Percentiles rank a stretch among this genome's conserved stretches.
Conservation (phyloP, 1,140 invertebrate species). For the Sarcophaga bullata region DNA sequence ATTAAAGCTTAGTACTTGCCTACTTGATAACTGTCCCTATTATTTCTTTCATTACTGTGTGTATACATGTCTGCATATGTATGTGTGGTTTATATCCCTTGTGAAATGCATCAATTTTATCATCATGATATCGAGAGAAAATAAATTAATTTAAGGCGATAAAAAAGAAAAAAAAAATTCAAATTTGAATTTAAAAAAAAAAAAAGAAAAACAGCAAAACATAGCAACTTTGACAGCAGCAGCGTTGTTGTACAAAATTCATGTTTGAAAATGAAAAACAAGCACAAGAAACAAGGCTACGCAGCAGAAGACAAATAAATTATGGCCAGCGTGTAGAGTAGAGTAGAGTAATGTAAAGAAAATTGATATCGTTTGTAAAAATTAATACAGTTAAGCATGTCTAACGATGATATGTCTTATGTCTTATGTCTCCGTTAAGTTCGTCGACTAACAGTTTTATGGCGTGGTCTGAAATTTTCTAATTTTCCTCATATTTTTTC, state of each 20-base stretch:
- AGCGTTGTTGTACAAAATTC: neutral
- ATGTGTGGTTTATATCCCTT: no score
- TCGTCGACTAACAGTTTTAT: neutral
- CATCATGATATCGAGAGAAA: neutral
- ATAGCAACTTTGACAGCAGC: neutral
- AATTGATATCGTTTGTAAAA: slow-evolving; percentile 37
- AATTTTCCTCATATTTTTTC: slow-evolving; percentile 18
- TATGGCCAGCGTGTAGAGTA: neutral
- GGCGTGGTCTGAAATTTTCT: slow-evolving; percentile 20
- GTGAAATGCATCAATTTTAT: neutral
- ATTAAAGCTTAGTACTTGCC: no score
- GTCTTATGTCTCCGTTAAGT: neutral
- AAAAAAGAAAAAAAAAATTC: slow-evolving; percentile 28
- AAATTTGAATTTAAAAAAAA: neutral
- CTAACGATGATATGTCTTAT: neutral
- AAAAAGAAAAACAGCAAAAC: neutral
- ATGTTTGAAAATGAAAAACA: slow-evolving; percentile 23
- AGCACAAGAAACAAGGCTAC: neutral
- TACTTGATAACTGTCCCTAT: no score
- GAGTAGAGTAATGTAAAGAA: slow-evolving; percentile 7
- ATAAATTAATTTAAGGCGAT: neutral
- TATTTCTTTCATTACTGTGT: no score
- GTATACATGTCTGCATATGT: no score
- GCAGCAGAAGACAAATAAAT: neutral
- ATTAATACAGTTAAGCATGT: slow-evolving; percentile 34